Evolutionary conservation across 2,888 invertebrate species (phyloP), one percentile per base, ranked within the genome.

Genomic region (Lordiphosa fenestrarum): DNA sequence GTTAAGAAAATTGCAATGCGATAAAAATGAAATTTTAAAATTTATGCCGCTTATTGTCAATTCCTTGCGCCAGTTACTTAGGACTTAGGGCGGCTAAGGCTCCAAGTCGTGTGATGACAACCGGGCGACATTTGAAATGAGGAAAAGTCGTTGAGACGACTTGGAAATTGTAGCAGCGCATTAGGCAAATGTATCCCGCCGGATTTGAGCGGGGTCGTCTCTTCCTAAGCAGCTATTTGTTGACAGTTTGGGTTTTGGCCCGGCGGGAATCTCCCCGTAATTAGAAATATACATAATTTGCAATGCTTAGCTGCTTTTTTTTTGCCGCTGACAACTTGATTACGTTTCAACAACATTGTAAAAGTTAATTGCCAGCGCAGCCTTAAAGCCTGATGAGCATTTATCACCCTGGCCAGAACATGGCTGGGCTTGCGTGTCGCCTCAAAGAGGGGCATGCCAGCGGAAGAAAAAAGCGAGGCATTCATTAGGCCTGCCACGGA

Each of bases 401-500:
- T 78, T 78, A 78, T 83, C 77, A 83, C 84, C 77, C 60, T 46
- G 35, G 30, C 42, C 23, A 49, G 21, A 52, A 55, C 63, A 38
- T 33, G 25, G 40, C 39, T 70, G 57, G 76, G 62, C 52, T 77
- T 66, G 78, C 78, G 78, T 80, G 78, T 80, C 52, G 51, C 55
- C 54, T 65, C 55, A 63, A 64, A 37, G 36, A 35, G 33, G 36
- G 50, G 42, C 39, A 48, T n/a, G n/a, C n/a, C n/a, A n/a, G n/a
- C n/a, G n/a, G n/a, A n/a, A 52, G 36, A n/a, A 37, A 84, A 75
- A 72, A 81, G 71, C 66, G 68, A 33, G 58, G 62, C 60, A 75
- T 84, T 87, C 87, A 86, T 86, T 87, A 86, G 72, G 81, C 72
- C 73, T 73, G 84, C 78, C 78, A 71, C 75, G 75, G 57, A 78